Conservation (phyloP, 2,113 vertebrate species). For the Stictonetta naevosa region DNA sequence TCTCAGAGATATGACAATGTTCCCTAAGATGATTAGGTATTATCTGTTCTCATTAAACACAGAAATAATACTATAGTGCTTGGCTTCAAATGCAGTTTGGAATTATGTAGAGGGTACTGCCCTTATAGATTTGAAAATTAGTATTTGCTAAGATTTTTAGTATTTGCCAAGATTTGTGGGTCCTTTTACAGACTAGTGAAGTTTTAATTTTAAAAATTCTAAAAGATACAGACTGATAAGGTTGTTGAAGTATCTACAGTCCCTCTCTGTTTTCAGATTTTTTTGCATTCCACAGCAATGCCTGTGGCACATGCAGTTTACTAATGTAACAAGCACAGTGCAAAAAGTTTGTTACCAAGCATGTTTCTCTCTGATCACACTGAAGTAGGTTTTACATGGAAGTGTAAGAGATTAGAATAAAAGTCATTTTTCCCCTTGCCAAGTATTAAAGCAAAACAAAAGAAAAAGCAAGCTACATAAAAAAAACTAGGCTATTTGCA, state of each 20-base stretch:
- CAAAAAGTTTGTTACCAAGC: not conserved
- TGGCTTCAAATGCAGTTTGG: not conserved
- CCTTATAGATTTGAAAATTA: constrained; percentile 6
- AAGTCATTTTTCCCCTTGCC: not conserved
- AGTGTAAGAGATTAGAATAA: not conserved
- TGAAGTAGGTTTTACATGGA: not conserved
- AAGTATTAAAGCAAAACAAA: not conserved
- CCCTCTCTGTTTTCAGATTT: not conserved
- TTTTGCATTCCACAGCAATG: not conserved
- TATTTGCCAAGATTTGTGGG: not conserved
- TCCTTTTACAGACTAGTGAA: not conserved
- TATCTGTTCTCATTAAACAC: not conserved
- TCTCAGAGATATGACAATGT: not conserved
- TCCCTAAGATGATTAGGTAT: not conserved
- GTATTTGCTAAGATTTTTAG: not conserved
- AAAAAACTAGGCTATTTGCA: not conserved
- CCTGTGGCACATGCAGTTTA: not conserved
- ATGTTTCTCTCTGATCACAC: not conserved
- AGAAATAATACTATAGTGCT: not conserved
- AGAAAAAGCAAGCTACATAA: not conserved
- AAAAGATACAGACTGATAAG: not conserved
- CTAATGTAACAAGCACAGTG: not conserved
- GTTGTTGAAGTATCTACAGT: not conserved
- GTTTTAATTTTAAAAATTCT: not conserved
- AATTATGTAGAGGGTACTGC: not conserved